These are phyloP conservation scores for Drymonia ruficornis DNA, from an alignment of 2,888 invertebrate genomes.

Conservation along the genomic window DNA sequence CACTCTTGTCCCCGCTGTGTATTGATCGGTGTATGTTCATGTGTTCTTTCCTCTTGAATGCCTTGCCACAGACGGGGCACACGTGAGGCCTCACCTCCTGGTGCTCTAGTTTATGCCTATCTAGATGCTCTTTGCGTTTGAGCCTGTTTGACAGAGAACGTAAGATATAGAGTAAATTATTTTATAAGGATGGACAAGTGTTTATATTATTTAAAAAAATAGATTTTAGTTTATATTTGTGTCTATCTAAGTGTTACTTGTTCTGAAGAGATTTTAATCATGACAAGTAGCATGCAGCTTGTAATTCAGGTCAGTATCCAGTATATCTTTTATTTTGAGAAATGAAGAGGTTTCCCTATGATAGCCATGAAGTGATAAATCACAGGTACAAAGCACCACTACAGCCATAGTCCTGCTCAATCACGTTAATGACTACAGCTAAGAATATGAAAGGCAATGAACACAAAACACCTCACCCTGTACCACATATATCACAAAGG, in stretches of 20 bases:
- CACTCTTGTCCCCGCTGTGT: conserved; percentile 91
- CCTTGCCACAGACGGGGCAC: conserved; percentile 90
- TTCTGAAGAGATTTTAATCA: too few species aligned
- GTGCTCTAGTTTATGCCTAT: conserved; percentile 90
- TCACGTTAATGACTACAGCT: neutral
- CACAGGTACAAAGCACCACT: too few species aligned
- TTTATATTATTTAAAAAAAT: neutral
- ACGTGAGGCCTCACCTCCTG: conserved; percentile 90
- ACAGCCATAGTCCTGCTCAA: too few species aligned
- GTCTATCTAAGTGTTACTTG: too few species aligned
- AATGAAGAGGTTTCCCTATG: too few species aligned
- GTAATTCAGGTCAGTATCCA: too few species aligned
- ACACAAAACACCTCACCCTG: conserved; percentile 75
- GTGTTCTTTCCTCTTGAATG: conserved; percentile 92
- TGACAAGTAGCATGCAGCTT: too few species aligned
- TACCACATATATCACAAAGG: conserved; percentile 90
- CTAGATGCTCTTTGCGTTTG: conserved; percentile 91
- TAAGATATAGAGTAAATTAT: too few species aligned
- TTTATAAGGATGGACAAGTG: too few species aligned
- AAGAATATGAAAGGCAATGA: neutral
- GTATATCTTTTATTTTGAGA: too few species aligned
- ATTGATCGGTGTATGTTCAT: conserved; percentile 92
- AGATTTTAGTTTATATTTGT: neutral
- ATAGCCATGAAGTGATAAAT: too few species aligned
- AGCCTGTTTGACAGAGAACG: conserved; percentile 62